Base-by-base conservation (phyloP, 2,888 invertebrate genomes). In the Syritta pipiens region DNA sequence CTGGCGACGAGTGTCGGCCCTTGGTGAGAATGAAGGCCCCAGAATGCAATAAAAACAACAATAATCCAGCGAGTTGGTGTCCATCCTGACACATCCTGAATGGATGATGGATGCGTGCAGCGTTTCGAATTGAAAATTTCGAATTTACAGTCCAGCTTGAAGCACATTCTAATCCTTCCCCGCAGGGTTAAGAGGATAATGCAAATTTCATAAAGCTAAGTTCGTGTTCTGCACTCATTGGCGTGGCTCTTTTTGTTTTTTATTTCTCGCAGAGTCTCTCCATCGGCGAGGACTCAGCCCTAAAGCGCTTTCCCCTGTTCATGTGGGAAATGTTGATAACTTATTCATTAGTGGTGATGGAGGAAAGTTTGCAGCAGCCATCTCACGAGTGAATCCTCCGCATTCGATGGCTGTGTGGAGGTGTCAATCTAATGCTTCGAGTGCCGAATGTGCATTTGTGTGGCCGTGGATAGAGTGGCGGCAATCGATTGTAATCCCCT, bases 241-340 rank as follows among this genome's bases (percentile, higher is more conserved):
- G 19, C 28, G 5, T 32, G 10, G 35, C 22, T 2, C 32, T 10
- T 14, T 28, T 26, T 59, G 30, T 42, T 20, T 12, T 5, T 7
- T 6, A 17, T 37, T 37, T 7, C 10, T 32, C 51, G 40, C 17
- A 3, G 12, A 62, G 60, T 48, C 32, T 59, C 5, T 17, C 42
- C 37, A 17, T 9, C 17, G n/a, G 10, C 7, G 24, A 24, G 19
- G 7, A 28, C 32, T 53, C 19, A 12, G 26, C 17, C 22, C 49
- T 37, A 57, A 76, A 77, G 71, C 71, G 76, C 46, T 71, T 71
- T 77, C 71, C 46, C 26, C 20, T 77, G 76, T 77, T 77, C 48
- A 40, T 59, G 71, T 28, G 63, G 51, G 10, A 59, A 63, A 37
- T 10, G 46, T 59, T 77, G 37, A 59, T 77, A 65, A 59, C 71